Evolutionary conservation across 2,888 invertebrate species (phyloP).

Genomic region (Elysia crispata): DNA sequence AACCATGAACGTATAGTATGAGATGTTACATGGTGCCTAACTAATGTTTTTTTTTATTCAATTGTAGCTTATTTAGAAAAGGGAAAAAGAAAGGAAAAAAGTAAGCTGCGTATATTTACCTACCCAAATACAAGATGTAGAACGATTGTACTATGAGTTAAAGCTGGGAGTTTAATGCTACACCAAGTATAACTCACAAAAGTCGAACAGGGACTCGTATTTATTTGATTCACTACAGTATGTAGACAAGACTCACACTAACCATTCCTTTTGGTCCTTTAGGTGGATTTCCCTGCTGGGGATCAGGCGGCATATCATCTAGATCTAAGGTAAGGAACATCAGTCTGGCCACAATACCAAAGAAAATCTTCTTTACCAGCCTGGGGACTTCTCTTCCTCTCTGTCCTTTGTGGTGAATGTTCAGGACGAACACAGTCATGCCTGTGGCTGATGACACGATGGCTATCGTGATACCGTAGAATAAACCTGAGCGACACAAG

Average conservation of each 20-base stretch:
- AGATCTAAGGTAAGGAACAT: conserved; percentile 71
- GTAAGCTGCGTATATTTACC: too few relatives aligned
- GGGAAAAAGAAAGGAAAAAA: too few relatives aligned
- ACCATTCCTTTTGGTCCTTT: conserved; percentile 11
- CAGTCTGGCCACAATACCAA: conserved; percentile 84
- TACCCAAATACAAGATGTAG: too few relatives aligned
- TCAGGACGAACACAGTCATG: conserved; percentile 79
- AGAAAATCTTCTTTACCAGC: conserved; percentile 84
- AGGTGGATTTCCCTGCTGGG: background rate
- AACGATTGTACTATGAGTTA: too few relatives aligned
- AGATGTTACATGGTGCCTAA: too few relatives aligned
- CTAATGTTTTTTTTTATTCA: too few relatives aligned
- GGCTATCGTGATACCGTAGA: conserved; percentile 81
- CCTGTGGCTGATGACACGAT: conserved; percentile 79
- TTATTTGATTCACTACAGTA: background rate
- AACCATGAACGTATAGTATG: too few relatives aligned
- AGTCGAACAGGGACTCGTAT: background rate
- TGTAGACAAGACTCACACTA: background rate
- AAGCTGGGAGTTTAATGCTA: too few relatives aligned
- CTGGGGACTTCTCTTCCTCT: conserved; percentile 88
- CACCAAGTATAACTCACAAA: too few relatives aligned
- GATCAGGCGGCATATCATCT: conserved; percentile 51
- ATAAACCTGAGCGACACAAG: conserved; percentile 77
- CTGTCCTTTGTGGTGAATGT: conserved; percentile 85
- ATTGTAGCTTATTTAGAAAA: too few relatives aligned